Base-by-base conservation (phyloP, 2,113 vertebrate genomes). In the Corapipo altera region DNA sequence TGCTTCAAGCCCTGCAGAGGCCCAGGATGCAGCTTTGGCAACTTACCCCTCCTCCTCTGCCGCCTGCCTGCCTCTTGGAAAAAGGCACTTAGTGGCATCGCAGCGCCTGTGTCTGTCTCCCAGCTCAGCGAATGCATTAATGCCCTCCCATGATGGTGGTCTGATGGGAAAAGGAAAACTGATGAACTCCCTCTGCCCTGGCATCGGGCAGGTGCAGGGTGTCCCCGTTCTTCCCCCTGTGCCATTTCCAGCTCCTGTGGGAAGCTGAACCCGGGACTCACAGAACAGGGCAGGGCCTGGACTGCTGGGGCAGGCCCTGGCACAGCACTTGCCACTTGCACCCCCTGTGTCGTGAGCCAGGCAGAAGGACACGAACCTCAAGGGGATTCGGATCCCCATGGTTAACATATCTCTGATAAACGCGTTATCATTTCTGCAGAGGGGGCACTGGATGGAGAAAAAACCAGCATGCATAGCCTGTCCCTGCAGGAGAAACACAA, bases 191-290 rank as follows among this genome's bases (percentile, higher is more conserved):
- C 19, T 46, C 44, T 46, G 8, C 17, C 15, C 15, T 5, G 3
- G 44, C 44, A 28, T 23, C 7, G 9, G 58, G 43, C 17, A 43
- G 35, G 5, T 22, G n/a, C 44, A 15, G 8, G 18, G 15, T 1
- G 1, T 11, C 27, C 43, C 27, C 26, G 15, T 7, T 28, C 27
- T 30, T 32, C 15, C 6, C 12, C 26, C 21, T n/a, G 8, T 24
- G n/a, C 22, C 5, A 4, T 51, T 73, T 44, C 33, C 12, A 27
- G 1, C 8, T 52, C 13, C 51, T 12, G 7, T 0, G 2, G n/a
- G n/a, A n/a, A n/a, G n/a, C n/a, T n/a, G n/a, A n/a, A n/a, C n/a
- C n/a, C n/a, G n/a, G n/a, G n/a, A n/a, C n/a, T n/a, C n/a, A n/a
- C n/a, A n/a, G n/a, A n/a, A n/a, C n/a, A n/a, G n/a, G n/a, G n/a